These are phyloP conservation scores for Montipora capricornis DNA, from an alignment of 64 coral and sea anemone species.

Conservation along the genomic window DNA sequence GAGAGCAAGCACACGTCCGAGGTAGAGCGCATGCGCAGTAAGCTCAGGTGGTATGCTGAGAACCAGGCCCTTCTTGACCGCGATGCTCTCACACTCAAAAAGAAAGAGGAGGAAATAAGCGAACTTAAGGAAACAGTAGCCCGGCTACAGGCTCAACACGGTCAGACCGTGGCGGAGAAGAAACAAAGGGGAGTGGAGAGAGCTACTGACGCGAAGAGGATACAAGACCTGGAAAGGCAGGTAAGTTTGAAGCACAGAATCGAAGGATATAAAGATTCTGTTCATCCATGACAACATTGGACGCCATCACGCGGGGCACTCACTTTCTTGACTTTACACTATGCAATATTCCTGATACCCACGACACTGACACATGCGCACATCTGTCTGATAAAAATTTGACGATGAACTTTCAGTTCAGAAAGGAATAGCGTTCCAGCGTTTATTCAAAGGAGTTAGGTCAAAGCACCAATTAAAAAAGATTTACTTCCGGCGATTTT, in stretches of 20 bases:
- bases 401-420: too few relatives aligned
- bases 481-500: not conserved
- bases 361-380: too few relatives aligned
- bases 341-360: too few relatives aligned
- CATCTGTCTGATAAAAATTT: too few relatives aligned
- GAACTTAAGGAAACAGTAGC: slow-evolving; percentile 80
- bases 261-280: not conserved
- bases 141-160: slow-evolving; percentile 83
- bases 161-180: slow-evolving; percentile 72
- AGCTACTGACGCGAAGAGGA: slow-evolving; percentile 84
- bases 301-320: too few relatives aligned
- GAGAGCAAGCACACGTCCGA: slow-evolving; percentile 69
- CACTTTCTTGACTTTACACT: too few relatives aligned
- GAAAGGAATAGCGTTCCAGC: too few relatives aligned
- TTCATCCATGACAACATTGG: too few relatives aligned
- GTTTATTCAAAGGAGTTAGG: too few relatives aligned
- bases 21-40: slow-evolving; percentile 88
- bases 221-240: slow-evolving; percentile 96
- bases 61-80: slow-evolving; percentile 94
- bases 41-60: slow-evolving; percentile 97
- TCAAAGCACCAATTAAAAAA: too few relatives aligned
- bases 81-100: slow-evolving; percentile 79
- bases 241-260: slow-evolving; percentile 19
- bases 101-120: slow-evolving; percentile 93
- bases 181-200: slow-evolving; percentile 81